phyloP scores from a whole-genome alignment of 2,113 vertebrate genomes.

The Myiozetetes cayanensis region DNA sequence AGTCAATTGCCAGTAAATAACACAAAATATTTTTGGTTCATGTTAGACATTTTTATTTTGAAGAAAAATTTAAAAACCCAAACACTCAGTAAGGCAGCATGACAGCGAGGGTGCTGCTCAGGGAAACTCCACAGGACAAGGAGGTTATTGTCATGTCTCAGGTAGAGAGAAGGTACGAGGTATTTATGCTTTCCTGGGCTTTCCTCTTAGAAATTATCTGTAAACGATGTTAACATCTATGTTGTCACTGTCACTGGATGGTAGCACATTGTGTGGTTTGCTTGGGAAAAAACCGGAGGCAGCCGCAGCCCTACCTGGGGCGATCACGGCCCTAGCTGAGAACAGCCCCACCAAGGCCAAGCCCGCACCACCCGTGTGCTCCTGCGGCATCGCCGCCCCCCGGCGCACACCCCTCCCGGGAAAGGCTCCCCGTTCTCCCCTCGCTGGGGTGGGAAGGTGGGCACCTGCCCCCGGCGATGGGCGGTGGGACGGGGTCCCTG shows the following conservation, averaged over 20 bases:
- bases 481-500: not conserved
- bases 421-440: accelerated
- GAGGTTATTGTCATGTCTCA: accelerated
- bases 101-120: not conserved
- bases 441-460: not conserved
- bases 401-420: not conserved
- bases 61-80: not conserved
- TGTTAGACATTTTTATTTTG: not conserved
- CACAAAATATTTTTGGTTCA: not conserved
- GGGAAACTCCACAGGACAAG: not conserved
- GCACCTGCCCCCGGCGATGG: not conserved
- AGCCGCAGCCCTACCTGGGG: not conserved
- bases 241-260: not conserved
- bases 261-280: accelerated
- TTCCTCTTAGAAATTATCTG: not conserved
- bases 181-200: not conserved
- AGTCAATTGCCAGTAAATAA: not conserved
- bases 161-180: not conserved
- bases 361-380: not conserved
- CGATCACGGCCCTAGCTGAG: not conserved
- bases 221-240: accelerated
- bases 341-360: not conserved
- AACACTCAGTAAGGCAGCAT: not conserved
- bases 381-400: not conserved
- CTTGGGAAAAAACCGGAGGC: accelerated